These are phyloP conservation scores for Dromococcyx pavoninus DNA, from an alignment of 2,797 vertebrate species.

Conservation along the genomic window DNA sequence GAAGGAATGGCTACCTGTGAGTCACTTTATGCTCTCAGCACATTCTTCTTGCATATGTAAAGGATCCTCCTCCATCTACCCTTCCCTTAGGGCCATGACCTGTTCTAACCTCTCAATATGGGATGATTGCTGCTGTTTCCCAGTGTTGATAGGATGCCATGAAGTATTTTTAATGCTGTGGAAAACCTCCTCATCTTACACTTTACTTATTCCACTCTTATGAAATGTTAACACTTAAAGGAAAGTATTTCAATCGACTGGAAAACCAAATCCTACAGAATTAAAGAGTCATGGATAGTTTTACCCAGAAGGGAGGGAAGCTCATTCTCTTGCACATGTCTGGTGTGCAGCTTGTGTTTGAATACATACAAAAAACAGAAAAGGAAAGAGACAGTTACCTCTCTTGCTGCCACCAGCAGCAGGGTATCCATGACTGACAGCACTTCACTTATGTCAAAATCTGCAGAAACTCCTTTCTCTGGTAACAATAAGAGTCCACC, in stretches of 20 bases:
- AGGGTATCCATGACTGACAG: conserved; percentile 91
- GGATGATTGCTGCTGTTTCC: neutral
- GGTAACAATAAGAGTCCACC: conserved; percentile 91
- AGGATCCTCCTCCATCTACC: neutral
- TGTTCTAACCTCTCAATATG: neutral
- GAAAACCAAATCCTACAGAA: neutral
- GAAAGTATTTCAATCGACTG: neutral
- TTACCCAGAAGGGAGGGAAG: neutral
- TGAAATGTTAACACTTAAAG: neutral
- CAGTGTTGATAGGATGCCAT: neutral
- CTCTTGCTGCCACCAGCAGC: conserved; percentile 86
- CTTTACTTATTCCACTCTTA: neutral
- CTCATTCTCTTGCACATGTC: neutral
- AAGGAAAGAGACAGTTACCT: conserved; percentile 81
- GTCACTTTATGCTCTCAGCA: neutral
- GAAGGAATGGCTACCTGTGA: neutral
- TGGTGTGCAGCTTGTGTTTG: neutral
- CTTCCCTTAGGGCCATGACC: neutral
- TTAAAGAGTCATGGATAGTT: neutral
- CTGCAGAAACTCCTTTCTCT: conserved; percentile 84
- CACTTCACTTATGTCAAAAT: conserved; percentile 85
- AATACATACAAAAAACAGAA: neutral
- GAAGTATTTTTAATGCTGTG: neutral
- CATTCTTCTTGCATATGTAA: neutral
- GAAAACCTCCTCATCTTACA: neutral